phyloP scores from a whole-genome alignment of 2,797 vertebrate species.

The Danio aesculapii region DNA sequence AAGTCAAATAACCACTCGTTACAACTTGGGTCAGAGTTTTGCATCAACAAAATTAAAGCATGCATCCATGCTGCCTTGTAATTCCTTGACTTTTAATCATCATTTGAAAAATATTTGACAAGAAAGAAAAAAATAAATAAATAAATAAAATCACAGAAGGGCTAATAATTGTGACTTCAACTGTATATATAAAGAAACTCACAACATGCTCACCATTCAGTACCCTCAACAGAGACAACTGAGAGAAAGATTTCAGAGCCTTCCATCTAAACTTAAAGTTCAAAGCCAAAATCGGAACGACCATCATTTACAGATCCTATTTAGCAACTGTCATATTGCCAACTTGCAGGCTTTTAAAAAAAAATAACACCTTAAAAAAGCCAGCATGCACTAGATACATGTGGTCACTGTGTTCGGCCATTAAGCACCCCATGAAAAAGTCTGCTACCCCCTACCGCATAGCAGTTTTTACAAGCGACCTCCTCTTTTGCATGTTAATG shows the following conservation, averaged over 20 bases:
- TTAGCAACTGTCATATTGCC: background rate
- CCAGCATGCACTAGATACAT: background rate
- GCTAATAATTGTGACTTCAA: too few species aligned
- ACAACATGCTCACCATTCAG: background rate
- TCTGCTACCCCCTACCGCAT: slow-evolving; percentile 59
- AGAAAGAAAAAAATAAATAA: too few species aligned
- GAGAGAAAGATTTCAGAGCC: background rate
- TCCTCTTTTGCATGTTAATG: slow-evolving; percentile 76
- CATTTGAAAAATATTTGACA: too few species aligned
- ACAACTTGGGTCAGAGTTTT: too few species aligned
- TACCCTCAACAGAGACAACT: background rate
- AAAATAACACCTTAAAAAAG: slow-evolving; percentile 15
- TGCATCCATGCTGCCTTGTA: too few species aligned
- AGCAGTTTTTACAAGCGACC: slow-evolving; percentile 70
- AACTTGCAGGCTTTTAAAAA: slow-evolving; percentile 7
- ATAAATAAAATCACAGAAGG: too few species aligned
- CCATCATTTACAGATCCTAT: slow-evolving; percentile 11
- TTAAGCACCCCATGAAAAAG: slow-evolving; percentile 54
- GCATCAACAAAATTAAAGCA: too few species aligned
- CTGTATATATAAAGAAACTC: too few species aligned
- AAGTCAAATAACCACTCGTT: too few species aligned
- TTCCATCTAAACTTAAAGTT: slow-evolving; percentile 11
- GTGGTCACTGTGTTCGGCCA: slow-evolving; percentile 45
- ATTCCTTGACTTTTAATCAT: too few species aligned
- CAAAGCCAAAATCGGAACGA: background rate